Evolutionary conservation across 2,113 vertebrate genomes (phyloP).

Genomic region (Gymnogyps californianus): DNA sequence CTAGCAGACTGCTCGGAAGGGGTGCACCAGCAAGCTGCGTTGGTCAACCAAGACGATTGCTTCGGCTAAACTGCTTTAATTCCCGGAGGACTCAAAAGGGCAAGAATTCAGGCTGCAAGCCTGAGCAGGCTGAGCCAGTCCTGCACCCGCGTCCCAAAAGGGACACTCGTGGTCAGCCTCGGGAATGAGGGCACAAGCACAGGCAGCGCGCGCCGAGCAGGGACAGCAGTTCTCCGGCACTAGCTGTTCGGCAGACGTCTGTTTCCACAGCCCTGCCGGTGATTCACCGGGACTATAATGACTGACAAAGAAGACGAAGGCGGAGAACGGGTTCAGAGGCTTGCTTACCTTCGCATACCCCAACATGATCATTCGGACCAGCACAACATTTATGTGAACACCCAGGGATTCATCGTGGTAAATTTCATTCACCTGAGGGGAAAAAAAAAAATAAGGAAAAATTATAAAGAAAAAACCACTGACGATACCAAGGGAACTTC

Average conservation of each 20-base stretch:
- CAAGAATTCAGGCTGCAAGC: not conserved
- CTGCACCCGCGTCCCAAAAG: not conserved
- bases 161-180: not conserved
- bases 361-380: conserved; percentile 98
- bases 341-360: conserved; percentile 91
- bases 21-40: not conserved
- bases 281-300: fast-evolving
- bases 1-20: not conserved
- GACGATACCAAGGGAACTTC: not conserved
- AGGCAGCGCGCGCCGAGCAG: not conserved
- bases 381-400: conserved; percentile 93
- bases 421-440: conserved; percentile 92
- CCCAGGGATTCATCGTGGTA: conserved; percentile 96
- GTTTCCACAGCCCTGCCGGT: not conserved
- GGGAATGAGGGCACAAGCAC: not conserved
- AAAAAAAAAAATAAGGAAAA: not conserved
- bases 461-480: not conserved
- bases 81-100: not conserved
- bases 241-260: not conserved
- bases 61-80: not conserved
- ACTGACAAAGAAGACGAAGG: not conserved
- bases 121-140: not conserved
- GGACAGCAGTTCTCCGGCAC: not conserved
- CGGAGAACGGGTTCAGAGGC: fast-evolving
- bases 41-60: not conserved